Percentiles rank a stretch among this genome's conserved stretches.
Evolutionary conservation across 2,888 invertebrate genomes (phyloP).

Genomic region (Perdita meconis): DNA sequence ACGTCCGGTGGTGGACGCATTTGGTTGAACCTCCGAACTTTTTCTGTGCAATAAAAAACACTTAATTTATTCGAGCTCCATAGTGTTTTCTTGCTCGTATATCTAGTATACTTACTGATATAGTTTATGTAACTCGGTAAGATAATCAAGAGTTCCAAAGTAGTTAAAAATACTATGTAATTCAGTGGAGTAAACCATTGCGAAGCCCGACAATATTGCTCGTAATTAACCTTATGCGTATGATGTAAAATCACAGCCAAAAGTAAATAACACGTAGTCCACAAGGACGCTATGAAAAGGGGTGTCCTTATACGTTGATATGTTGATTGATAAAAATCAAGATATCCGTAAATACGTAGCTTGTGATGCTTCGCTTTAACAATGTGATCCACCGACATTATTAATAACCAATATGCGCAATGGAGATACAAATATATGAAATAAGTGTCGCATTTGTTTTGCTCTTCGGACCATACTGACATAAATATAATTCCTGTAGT

Average conservation of each 20-base stretch:
- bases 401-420: conserved; percentile 79
- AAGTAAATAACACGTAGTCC: conserved; percentile 80
- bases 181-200: conserved; percentile 82
- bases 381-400: conserved; percentile 84
- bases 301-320: conserved; percentile 87
- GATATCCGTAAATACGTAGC: conserved; percentile 88
- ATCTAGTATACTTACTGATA: conserved; percentile 85
- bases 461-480: conserved; percentile 79
- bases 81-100: not conserved
- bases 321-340: conserved; percentile 88
- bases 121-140: conserved; percentile 85
- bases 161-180: conserved; percentile 85
- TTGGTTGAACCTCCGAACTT: conserved; percentile 87
- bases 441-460: conserved; percentile 81
- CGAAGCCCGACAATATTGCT: conserved; percentile 85
- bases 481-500: conserved; percentile 80
- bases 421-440: conserved; percentile 82
- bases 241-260: conserved; percentile 81
- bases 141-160: conserved; percentile 84
- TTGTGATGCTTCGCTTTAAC: conserved; percentile 87
- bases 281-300: conserved; percentile 87
- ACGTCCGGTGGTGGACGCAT: conserved; percentile 87
- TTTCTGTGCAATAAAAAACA: conserved; percentile 83
- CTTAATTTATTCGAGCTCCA: not conserved
- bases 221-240: conserved; percentile 80